phyloP scores from a whole-genome alignment of 2,888 invertebrate species.

The Ochropacha duplaris region DNA sequence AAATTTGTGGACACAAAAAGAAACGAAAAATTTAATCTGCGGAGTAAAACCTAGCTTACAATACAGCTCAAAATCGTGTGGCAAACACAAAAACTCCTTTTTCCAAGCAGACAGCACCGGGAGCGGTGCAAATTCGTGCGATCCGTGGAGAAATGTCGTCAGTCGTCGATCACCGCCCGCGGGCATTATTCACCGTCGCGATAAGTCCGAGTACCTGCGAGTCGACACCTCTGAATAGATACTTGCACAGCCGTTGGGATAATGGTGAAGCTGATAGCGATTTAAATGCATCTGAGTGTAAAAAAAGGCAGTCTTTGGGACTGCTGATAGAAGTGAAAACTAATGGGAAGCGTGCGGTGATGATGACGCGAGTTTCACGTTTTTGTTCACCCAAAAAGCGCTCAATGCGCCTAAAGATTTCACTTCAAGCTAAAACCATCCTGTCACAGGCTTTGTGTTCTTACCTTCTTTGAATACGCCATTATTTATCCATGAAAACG shows the following conservation, averaged over 20 bases:
- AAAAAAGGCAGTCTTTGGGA: no score
- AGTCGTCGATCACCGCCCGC: conserved; percentile 62
- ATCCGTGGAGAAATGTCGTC: conserved; percentile 56
- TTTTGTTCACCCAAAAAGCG: no score
- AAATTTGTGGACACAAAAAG: no score
- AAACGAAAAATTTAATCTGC: not conserved
- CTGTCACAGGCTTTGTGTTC: no score
- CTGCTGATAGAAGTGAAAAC: no score
- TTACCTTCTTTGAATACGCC: no score
- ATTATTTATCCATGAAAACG: no score
- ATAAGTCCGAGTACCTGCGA: conserved; percentile 45
- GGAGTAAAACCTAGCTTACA: not conserved
- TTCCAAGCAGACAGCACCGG: not conserved
- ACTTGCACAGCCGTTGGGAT: conserved; percentile 18
- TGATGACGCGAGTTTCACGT: no score
- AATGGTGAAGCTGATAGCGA: not conserved
- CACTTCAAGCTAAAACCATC: no score
- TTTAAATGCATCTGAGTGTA: not conserved
- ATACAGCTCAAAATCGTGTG: conserved; percentile 8
- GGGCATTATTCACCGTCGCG: conserved; percentile 63
- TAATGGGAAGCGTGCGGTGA: no score
- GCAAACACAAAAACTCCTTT: conserved; percentile 34
- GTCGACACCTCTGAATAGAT: conserved; percentile 43
- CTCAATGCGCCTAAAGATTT: no score
- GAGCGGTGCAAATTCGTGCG: conserved; percentile 24